Base-by-base conservation (phyloP, 2,888 invertebrate genomes). In the Polymixis lichenea region DNA sequence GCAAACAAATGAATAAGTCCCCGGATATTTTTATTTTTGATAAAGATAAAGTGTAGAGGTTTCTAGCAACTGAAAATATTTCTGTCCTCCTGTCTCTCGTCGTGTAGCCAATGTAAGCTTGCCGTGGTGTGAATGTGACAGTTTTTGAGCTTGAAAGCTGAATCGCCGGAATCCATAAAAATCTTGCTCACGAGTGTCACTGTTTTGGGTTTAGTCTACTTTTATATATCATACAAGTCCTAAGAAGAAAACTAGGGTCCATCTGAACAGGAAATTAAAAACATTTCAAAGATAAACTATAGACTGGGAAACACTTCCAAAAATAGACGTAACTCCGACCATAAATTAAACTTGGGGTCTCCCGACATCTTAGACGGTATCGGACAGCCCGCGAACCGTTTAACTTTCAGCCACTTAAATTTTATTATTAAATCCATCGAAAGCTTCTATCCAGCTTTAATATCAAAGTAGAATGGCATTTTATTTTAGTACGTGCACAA, bases 1-100 rank as follows among this genome's bases (percentile, higher is more conserved):
- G 46, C 55, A 78, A 60, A 68, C 67, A 73, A 72, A 66, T 58
- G 58, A 74, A 74, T 73, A 76, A 72, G 61, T 78, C n/a, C 66
- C 51, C 60, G 49, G 62, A 70, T 60, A 72, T 73, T 83, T 28
- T 75, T 75, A 60, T 83, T 75, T 76, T 56, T 19, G 61, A 32
- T 46, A 67, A 74, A 74, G 72, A 58, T 46, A 66, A 69, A 25
- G 17, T 49, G 15, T 55, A 68, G n/a, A 61, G 61, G 43, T 75
- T 77, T 32, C 43, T 9, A 1, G 32, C 7, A 25, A 66, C 56
- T 72, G 56, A 70, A 46, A 82, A 77, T 74, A 70, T 77, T 72
- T 75, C 51, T 19, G 28, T 28, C n/a, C 5, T 43, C 28, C 9
- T 43, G 22, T 2, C 13, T 67, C 60, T 72, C 56, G 28, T 58